Evolutionary conservation across 2,888 invertebrate species (phyloP).

Genomic region (Parapristionchus giblindavisi): DNA sequence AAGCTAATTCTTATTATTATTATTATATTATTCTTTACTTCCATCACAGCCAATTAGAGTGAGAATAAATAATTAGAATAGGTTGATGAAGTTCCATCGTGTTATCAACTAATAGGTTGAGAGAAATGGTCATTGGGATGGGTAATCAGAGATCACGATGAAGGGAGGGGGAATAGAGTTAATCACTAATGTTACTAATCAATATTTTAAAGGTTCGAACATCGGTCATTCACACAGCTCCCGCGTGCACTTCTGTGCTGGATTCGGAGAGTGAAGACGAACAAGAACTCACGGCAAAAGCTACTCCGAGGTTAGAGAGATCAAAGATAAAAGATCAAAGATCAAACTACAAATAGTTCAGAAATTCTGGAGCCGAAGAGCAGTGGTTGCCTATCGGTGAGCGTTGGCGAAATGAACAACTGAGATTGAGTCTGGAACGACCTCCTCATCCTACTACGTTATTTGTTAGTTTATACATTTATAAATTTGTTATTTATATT

Average conservation of each 20-base stretch:
- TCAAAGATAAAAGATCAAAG: not conserved
- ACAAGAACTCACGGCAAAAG: constrained; percentile 35
- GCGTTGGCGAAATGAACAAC: constrained; percentile 64
- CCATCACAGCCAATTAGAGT: too few relatives aligned
- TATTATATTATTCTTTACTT: too few relatives aligned
- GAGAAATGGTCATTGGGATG: not conserved
- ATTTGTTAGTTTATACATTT: constrained; percentile 3
- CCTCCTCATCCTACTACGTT: constrained; percentile 43
- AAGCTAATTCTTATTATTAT: too few relatives aligned
- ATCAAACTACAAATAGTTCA: constrained; percentile 17
- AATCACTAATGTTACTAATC: not conserved
- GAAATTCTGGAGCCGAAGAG: constrained; percentile 59
- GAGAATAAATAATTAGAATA: too few relatives aligned
- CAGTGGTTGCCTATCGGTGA: constrained; percentile 63
- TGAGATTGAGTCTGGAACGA: constrained; percentile 61
- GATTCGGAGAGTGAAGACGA: constrained; percentile 61
- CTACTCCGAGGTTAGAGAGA: constrained; percentile 41
- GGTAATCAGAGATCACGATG: not conserved
- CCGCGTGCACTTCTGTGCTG: constrained; percentile 62
- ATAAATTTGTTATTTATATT: too few relatives aligned
- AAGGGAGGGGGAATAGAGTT: not conserved
- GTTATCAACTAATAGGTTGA: not conserved
- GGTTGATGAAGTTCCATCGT: too few relatives aligned
- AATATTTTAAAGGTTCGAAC: constrained; percentile 48
- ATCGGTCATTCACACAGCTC: constrained; percentile 68